Evolutionary conservation across 2,797 vertebrate genomes (phyloP).

Genomic region (Bucorvus abyssinicus): DNA sequence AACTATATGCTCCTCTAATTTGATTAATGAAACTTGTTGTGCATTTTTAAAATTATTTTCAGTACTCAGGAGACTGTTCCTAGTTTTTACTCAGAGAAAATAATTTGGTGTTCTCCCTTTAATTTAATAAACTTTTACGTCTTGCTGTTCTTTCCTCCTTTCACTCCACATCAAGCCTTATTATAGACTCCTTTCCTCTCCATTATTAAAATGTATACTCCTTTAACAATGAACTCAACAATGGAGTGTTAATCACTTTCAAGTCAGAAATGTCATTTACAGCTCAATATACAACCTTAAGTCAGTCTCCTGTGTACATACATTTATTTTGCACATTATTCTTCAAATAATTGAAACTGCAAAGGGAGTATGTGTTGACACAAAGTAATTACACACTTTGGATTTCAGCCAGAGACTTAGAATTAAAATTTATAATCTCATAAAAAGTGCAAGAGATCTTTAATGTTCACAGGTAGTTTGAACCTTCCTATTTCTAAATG

Average conservation of each 20-base stretch:
- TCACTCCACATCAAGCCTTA: not conserved
- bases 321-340: not conserved
- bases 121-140: not conserved
- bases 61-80: not conserved
- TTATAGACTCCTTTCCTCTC: not conserved
- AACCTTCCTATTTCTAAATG: not conserved
- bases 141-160: not conserved
- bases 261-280: conserved; percentile 14
- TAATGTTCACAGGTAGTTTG: not conserved
- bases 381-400: not conserved
- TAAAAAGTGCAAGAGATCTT: not conserved
- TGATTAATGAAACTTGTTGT: not conserved
- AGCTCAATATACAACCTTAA: not conserved
- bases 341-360: conserved; percentile 19
- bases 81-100: not conserved
- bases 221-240: not conserved
- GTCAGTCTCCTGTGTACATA: not conserved
- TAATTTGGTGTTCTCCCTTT: not conserved
- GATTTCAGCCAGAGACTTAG: not conserved
- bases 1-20: not conserved
- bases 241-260: not conserved
- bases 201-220: not conserved
- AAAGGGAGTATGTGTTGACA: conserved; percentile 24
- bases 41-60: not conserved
- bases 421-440: conserved; percentile 31